Evolutionary conservation across 2,113 vertebrate species (phyloP).

Genomic region (Dromaius novaehollandiae): DNA sequence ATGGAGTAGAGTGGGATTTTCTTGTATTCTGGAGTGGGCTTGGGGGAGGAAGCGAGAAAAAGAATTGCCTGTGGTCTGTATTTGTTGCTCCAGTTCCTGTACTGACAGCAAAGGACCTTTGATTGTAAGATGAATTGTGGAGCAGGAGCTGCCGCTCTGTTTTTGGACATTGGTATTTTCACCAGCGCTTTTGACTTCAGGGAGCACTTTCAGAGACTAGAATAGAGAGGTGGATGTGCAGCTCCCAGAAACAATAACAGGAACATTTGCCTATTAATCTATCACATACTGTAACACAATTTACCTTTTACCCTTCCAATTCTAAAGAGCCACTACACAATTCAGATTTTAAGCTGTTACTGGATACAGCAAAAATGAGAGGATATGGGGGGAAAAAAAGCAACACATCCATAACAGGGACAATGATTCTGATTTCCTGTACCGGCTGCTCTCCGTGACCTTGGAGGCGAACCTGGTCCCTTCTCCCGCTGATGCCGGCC

Average conservation of each 20-base stretch:
- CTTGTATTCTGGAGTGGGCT: slow-evolving; percentile 11
- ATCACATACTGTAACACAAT: background rate
- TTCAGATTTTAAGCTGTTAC: slow-evolving; percentile 34
- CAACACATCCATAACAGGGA: slow-evolving; percentile 25
- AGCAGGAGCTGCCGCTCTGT: background rate
- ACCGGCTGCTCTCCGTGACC: background rate
- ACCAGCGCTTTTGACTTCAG: background rate
- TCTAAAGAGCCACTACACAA: slow-evolving; percentile 12
- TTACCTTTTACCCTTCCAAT: slow-evolving; percentile 70
- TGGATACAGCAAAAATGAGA: background rate
- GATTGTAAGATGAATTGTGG: slow-evolving; percentile 61
- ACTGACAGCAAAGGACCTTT: slow-evolving; percentile 57
- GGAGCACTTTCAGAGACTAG: slow-evolving; percentile 17
- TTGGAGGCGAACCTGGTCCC: background rate
- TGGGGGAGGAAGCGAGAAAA: background rate
- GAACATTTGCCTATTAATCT: slow-evolving; percentile 67
- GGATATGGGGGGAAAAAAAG: slow-evolving; percentile 17
- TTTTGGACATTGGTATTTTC: slow-evolving; percentile 23
- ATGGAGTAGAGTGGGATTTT: slow-evolving; percentile 15
- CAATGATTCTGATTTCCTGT: slow-evolving; percentile 39
- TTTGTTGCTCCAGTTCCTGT: slow-evolving; percentile 59
- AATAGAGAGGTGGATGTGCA: slow-evolving; percentile 34
- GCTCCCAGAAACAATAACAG: slow-evolving; percentile 60
- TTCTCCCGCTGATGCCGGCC: background rate
- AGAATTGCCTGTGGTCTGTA: slow-evolving; percentile 1